These are phyloP conservation scores for Platerodrilus igneus DNA, from an alignment of 2,888 invertebrate species.

Conservation along the genomic window DNA sequence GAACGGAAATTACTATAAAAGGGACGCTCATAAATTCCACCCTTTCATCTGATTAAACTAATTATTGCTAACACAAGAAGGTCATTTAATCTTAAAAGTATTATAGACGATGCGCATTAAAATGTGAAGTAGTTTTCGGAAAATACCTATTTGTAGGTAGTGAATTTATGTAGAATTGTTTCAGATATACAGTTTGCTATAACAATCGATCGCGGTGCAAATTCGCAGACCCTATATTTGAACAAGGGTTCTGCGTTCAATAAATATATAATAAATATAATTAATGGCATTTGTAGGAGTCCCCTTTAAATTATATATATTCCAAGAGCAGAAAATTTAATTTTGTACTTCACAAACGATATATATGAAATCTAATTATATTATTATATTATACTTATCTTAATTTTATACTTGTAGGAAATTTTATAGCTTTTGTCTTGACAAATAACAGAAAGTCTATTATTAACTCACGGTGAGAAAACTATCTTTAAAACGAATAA, in stretches of 20 bases:
- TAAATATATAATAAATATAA: constrained; percentile 39
- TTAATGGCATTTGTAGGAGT: constrained; percentile 31
- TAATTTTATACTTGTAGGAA: too few relatives aligned
- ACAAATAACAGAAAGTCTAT: too few relatives aligned
- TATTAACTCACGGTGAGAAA: too few relatives aligned
- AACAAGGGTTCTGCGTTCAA: constrained; percentile 30
- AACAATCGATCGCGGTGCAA: constrained; percentile 18
- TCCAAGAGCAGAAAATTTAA: constrained; percentile 39
- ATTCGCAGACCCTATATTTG: constrained; percentile 19
- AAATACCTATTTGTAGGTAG: neutral
- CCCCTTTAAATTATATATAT: constrained; percentile 37
- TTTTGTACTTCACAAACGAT: constrained; percentile 34
- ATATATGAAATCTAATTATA: constrained; percentile 35
- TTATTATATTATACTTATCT: too few relatives aligned
- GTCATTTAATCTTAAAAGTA: too few relatives aligned
- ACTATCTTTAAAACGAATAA: too few relatives aligned
- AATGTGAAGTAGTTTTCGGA: neutral
- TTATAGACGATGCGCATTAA: too few relatives aligned
- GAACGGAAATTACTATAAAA: constrained; percentile 19
- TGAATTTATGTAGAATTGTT: neutral
- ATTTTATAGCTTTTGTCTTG: too few relatives aligned
- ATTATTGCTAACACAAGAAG: too few relatives aligned
- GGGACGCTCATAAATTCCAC: constrained; percentile 16
- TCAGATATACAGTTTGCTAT: constrained; percentile 6
- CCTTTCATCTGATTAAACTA: constrained; percentile 8